Percentiles rank a stretch among this genome's conserved stretches.
Conservation (phyloP, 2,888 invertebrate species). For the Meteorus colon region DNA sequence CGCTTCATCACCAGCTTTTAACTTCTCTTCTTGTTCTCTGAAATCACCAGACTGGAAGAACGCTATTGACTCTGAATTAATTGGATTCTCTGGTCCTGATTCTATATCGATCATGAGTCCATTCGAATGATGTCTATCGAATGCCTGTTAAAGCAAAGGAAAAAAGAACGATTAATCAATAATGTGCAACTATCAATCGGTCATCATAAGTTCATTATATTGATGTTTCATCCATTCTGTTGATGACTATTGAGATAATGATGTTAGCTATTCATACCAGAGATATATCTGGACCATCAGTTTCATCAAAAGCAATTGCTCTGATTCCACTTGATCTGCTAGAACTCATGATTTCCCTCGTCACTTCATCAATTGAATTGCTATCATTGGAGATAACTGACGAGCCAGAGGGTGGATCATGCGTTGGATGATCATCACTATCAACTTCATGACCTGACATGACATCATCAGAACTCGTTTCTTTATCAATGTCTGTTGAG, state of each 20-base stretch:
- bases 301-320: conserved; percentile 46
- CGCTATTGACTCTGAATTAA: conserved; percentile 34
- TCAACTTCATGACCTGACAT: conserved; percentile 40
- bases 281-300: conserved; percentile 46
- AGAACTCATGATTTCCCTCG: conserved; percentile 41
- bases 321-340: conserved; percentile 35
- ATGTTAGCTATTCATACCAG: conserved; percentile 38
- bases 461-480: conserved; percentile 39
- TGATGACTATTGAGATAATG: background rate
- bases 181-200: too few relatives aligned
- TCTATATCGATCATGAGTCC: conserved; percentile 41
- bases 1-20: conserved; percentile 33
- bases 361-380: conserved; percentile 49
- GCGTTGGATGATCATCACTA: conserved; percentile 45
- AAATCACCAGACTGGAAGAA: conserved; percentile 29
- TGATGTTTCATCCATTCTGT: background rate
- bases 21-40: background rate
- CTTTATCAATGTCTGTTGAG: conserved; percentile 42
- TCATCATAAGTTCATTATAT: too few relatives aligned
- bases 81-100: conserved; percentile 26
- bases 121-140: conserved; percentile 45
- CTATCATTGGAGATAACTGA: conserved; percentile 47
- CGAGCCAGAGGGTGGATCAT: conserved; percentile 42
- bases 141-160: conserved; percentile 36
- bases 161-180: conserved; percentile 10